These are phyloP conservation scores for Triplophysa dalaica DNA, from an alignment of 2,113 vertebrate genomes.

Conservation along the genomic window DNA sequence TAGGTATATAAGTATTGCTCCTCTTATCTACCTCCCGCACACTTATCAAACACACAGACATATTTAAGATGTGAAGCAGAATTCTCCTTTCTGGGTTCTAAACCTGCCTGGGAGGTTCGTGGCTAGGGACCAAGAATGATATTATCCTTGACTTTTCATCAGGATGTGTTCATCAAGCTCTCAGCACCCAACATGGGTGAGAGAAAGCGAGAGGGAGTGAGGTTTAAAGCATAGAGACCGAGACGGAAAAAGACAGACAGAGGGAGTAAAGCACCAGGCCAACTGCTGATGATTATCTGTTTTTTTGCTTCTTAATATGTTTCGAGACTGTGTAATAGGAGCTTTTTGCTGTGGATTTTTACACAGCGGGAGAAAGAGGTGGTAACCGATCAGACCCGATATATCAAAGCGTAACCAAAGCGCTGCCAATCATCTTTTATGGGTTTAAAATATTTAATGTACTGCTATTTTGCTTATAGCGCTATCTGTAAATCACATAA, in stretches of 20 bases:
- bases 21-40: not conserved
- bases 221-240: conserved; percentile 36
- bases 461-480: conserved; percentile 5
- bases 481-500: conserved; percentile 35
- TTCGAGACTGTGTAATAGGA: conserved; percentile 41
- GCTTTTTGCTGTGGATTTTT: conserved; percentile 42
- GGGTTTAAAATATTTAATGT: conserved; percentile 1
- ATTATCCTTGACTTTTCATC: conserved; percentile 72
- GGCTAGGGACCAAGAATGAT: conserved; percentile 67
- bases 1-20: not conserved
- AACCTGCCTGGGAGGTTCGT: conserved; percentile 67
- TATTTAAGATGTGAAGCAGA: conserved; percentile 64
- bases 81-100: conserved; percentile 56
- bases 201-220: conserved; percentile 57
- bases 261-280: conserved; percentile 58
- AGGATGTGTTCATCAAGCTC: conserved; percentile 69
- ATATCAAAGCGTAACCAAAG: conserved; percentile 4
- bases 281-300: conserved; percentile 48
- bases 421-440: conserved; percentile 37
- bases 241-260: conserved; percentile 58
- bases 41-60: conserved; percentile 38
- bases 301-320: conserved; percentile 43
- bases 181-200: conserved; percentile 60
- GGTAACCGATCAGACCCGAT: conserved; percentile 28
- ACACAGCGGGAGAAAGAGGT: conserved; percentile 24